Evolutionary conservation across 1,140 invertebrate species (phyloP), one percentile per base, ranked within the genome.

Genomic region (Bombus fervidus): DNA sequence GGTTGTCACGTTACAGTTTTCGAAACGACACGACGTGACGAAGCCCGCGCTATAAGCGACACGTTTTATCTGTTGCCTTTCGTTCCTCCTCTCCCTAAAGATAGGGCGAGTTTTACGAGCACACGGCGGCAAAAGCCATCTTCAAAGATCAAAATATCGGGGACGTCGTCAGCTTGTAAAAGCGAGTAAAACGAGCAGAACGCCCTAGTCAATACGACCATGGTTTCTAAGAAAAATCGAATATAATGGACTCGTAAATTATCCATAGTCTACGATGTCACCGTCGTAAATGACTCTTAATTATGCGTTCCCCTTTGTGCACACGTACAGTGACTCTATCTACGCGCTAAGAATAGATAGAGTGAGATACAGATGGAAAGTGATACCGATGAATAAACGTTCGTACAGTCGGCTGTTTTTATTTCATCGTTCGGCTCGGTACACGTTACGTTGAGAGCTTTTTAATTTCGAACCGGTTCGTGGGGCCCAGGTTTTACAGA

Each of bases 231-330:
- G 82, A 91, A 93, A 91, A 91, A 92, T 86, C 85, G 80, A 86
- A 87, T 91, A 89, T 93, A 94, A 93, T 91, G 89, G 88, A 91
- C 89, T 91, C 87, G 80, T 92, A 92, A 92, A 93, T 93, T 91
- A 93, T 93, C 83, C 77, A 66, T 74, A 78, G 74, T 81, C 86
- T 59, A 78, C 77, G 85, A 90, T 86, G 86, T 83, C 82, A 82
- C 86, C 77, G 78, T 81, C 75, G 87, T 86, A 89, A 90, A 92
- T 92, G 89, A 87, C 31, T 91, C 84, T 85, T 80, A 76, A 76
- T 77, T 78, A 83, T 69, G 37, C n/a, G 43, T 64, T 22, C 25
- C 22, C 53, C 68, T 80, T 80, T 80, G 57, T 47, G 28, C 28
- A n/a, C 39, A 25, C 6, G 10, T 39, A 6, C 5, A 0, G 1